Evolutionary conservation across 2,888 invertebrate species (phyloP).

Genomic region (Thereva unica): DNA sequence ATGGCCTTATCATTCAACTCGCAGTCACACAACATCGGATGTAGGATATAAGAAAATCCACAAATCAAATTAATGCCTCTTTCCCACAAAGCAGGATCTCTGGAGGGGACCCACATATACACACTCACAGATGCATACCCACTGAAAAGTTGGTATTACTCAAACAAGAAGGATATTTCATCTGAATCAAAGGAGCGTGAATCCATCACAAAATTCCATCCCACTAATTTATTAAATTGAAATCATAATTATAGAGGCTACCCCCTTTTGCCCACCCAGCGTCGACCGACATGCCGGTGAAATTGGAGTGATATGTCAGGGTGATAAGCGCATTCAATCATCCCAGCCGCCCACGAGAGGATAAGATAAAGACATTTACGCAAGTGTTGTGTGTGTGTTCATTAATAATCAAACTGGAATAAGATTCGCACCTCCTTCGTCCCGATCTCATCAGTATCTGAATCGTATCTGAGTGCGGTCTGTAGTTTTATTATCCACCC

Average conservation of each 20-base stretch:
- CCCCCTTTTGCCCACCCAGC: not conserved
- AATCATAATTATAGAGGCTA: constrained; percentile 37
- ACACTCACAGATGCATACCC: not conserved
- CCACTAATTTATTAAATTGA: constrained; percentile 39
- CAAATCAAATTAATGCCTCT: constrained; percentile 36
- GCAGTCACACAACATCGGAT: constrained; percentile 22
- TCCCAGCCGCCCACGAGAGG: constrained; percentile 10
- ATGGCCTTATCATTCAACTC: constrained; percentile 39
- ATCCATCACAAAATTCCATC: constrained; percentile 37
- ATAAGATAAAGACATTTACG: constrained; percentile 27
- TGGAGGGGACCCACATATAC: not conserved
- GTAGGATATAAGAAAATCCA: constrained; percentile 22
- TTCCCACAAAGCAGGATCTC: constrained; percentile 7
- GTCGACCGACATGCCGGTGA: not conserved
- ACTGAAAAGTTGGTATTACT: not conserved
- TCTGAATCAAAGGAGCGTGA: constrained; percentile 8
- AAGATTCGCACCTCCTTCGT: constrained; percentile 11
- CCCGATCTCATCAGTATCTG: not conserved
- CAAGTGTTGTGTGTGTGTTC: constrained; percentile 9
- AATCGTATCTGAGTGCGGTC: constrained; percentile 4
- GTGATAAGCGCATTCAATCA: constrained; percentile 12
- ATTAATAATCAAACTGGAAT: constrained; percentile 5
- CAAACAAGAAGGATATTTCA: not conserved
- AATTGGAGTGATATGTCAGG: constrained; percentile 20
- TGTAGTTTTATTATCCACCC: not conserved